Evolutionary conservation across 2,113 vertebrate genomes (phyloP).

Genomic region (Aplodontia rufa): DNA sequence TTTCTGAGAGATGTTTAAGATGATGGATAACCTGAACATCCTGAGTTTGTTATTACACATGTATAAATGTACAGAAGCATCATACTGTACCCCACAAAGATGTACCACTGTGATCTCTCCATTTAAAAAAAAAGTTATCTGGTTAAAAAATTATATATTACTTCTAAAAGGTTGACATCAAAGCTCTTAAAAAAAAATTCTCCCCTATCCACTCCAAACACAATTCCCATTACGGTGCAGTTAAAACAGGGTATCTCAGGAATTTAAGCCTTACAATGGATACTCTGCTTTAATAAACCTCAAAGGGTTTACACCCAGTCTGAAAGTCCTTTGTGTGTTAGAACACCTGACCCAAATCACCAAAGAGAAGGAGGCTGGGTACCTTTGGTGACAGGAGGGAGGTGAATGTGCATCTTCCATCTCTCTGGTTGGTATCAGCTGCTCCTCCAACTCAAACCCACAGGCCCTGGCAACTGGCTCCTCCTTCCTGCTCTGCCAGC

Average conservation of each 20-base stretch:
- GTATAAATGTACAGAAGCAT: neutral
- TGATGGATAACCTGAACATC: neutral
- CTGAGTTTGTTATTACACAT: neutral
- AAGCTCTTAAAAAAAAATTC: constrained; percentile 22
- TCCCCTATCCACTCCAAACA: neutral
- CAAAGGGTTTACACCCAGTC: neutral
- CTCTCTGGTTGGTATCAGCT: neutral
- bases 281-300: neutral
- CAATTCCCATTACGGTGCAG: neutral
- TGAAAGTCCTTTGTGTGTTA: neutral
- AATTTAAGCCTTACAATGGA: neutral
- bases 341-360: neutral
- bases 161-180: neutral
- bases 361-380: neutral
- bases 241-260: neutral
- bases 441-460: neutral
- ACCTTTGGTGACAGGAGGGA: neutral
- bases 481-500: neutral
- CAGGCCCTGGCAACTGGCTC: too few relatives aligned
- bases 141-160: too few relatives aligned
- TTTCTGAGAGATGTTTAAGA: neutral
- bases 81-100: neutral
- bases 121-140: neutral
- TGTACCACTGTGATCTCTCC: neutral
- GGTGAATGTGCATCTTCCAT: neutral